phyloP scores from a whole-genome alignment of 2,888 invertebrate genomes.

The Eubasilissa splendida region DNA sequence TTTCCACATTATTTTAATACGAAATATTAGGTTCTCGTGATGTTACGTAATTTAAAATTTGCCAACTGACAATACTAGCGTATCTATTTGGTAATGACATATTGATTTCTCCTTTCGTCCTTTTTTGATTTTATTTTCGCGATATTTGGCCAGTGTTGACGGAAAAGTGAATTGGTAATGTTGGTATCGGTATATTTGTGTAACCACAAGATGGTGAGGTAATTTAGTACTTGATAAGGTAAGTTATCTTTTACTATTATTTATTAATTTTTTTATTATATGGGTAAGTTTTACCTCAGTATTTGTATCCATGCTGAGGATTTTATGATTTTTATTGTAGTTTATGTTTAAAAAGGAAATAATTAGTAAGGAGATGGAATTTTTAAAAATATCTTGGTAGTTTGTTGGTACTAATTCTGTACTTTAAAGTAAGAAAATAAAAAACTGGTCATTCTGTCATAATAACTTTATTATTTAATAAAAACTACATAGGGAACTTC shows the following conservation, averaged over 20 bases:
- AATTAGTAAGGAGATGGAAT: no score
- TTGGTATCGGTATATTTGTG: constrained; percentile 11
- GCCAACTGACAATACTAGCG: background rate
- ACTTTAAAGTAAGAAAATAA: no score
- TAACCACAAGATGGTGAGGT: constrained; percentile 49
- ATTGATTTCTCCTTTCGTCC: no score
- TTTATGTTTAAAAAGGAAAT: no score
- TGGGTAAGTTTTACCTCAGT: constrained; percentile 8
- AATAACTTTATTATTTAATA: no score
- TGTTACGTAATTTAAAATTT: background rate
- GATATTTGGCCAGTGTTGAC: no score
- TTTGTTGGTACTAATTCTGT: no score
- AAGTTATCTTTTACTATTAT: constrained; percentile 15
- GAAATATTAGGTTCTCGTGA: background rate
- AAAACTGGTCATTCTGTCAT: no score
- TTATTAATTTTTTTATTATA: background rate
- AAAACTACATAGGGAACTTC: no score
- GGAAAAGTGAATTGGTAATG: constrained; percentile 17
- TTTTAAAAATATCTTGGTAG: no score
- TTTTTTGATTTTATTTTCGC: no score
- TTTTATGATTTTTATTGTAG: background rate
- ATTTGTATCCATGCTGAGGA: constrained; percentile 50
- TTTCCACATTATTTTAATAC: background rate
- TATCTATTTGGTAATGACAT: no score
- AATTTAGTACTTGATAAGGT: background rate